Conservation (phyloP, 2,888 invertebrate genomes). For the Ischnus inquisitorius region DNA sequence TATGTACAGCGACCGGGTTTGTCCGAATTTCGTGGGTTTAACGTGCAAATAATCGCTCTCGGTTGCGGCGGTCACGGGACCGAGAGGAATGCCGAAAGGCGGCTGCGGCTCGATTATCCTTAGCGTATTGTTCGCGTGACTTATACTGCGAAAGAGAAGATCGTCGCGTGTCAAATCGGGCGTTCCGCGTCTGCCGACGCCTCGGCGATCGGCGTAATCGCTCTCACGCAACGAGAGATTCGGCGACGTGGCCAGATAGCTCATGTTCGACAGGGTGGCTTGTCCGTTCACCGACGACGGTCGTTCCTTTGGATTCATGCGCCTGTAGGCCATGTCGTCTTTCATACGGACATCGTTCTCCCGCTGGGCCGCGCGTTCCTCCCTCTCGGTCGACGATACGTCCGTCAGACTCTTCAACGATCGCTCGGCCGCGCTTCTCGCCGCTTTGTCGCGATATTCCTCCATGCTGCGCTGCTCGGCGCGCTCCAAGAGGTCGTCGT, state of each 20-base stretch:
- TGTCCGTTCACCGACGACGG: constrained; percentile 83
- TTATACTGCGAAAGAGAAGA: constrained; percentile 93
- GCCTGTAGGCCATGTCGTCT: constrained; percentile 94
- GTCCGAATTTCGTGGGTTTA: constrained; percentile 78
- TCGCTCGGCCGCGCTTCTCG: constrained; percentile 63
- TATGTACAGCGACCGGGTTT: constrained; percentile 88
- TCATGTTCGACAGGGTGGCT: constrained; percentile 86
- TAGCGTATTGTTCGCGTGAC: constrained; percentile 90
- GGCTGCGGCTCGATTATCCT: constrained; percentile 93
- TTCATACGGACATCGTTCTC: constrained; percentile 85
- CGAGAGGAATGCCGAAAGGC: constrained; percentile 95
- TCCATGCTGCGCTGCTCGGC: constrained; percentile 91
- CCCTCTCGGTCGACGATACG: constrained; percentile 51
- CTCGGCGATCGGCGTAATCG: constrained; percentile 71
- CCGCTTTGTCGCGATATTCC: constrained; percentile 82
- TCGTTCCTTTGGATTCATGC: constrained; percentile 88
- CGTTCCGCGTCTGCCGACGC: constrained; percentile 86
- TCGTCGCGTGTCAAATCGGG: constrained; percentile 95
- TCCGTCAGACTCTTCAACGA: constrained; percentile 73
- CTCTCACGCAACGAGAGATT: constrained; percentile 85
- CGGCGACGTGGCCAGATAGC: constrained; percentile 91
- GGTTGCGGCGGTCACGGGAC: constrained; percentile 92
- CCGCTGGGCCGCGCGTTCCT: constrained; percentile 49
- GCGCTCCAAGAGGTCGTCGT: constrained; percentile 93
- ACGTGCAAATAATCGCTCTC: constrained; percentile 93